phyloP scores from a whole-genome alignment of 2,113 vertebrate species.

The Eurypyga helias region DNA sequence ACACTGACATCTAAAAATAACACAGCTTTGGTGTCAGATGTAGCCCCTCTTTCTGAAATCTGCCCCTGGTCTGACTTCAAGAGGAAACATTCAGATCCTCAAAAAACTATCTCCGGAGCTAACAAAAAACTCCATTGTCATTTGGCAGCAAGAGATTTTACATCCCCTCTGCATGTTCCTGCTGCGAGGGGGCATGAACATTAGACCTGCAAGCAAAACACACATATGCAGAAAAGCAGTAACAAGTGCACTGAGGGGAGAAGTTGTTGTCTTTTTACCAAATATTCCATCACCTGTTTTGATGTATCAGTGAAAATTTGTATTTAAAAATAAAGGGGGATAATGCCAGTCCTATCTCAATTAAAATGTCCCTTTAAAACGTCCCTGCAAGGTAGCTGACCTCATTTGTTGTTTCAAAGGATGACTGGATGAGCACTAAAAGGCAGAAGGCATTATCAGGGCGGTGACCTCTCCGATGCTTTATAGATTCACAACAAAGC shows the following conservation, averaged over 20 bases:
- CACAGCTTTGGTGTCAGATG: neutral
- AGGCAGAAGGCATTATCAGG: constrained; percentile 56
- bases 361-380: constrained; percentile 30
- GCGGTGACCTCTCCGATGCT: constrained; percentile 47
- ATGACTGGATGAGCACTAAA: constrained; percentile 38
- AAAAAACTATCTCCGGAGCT: constrained; percentile 3
- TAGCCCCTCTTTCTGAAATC: constrained; percentile 5
- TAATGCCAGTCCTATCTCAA: neutral
- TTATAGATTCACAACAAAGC: constrained; percentile 73
- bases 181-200: neutral
- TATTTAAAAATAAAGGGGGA: neutral
- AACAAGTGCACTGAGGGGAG: neutral
- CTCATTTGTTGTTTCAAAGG: constrained; percentile 38
- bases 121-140: constrained; percentile 20
- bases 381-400: constrained; percentile 17
- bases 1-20: constrained; percentile 10
- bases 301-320: neutral
- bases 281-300: neutral
- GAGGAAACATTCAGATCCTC: neutral
- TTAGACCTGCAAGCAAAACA: neutral
- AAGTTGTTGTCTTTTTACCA: neutral
- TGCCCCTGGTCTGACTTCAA: neutral
- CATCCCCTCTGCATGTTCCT: neutral
- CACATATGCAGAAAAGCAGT: neutral
- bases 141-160: constrained; percentile 8